Evolutionary conservation across 2,113 vertebrate genomes (phyloP).

Genomic region (Bubo scandiacus): DNA sequence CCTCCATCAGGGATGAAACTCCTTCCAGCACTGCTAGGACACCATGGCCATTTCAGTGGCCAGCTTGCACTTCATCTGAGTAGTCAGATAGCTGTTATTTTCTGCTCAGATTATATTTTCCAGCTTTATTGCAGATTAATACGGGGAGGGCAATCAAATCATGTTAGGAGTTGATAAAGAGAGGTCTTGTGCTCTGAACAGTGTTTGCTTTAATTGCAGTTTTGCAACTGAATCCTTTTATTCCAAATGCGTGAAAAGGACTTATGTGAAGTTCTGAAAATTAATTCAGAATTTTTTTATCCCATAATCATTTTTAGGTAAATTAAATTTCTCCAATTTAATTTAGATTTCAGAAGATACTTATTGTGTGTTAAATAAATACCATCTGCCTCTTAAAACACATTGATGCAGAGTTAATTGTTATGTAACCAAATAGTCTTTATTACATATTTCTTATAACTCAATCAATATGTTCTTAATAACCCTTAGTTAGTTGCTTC

Average conservation of each 20-base stretch:
- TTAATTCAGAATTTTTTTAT: slow-evolving; percentile 43
- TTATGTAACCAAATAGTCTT: slow-evolving; percentile 77
- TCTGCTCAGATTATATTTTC: slow-evolving; percentile 20
- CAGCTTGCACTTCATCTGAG: not conserved
- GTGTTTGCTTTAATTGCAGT: slow-evolving; percentile 1
- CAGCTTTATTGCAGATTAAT: not conserved
- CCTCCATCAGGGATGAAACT: not conserved
- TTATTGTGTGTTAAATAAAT: slow-evolving; percentile 77
- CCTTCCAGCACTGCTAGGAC: not conserved
- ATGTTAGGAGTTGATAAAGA: not conserved
- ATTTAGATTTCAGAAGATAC: slow-evolving; percentile 78
- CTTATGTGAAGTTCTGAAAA: not conserved
- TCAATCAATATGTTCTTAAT: slow-evolving; percentile 81
- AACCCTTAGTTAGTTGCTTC: slow-evolving; percentile 68
- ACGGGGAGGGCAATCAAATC: not conserved
- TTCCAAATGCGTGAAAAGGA: not conserved
- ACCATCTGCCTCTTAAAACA: slow-evolving; percentile 76
- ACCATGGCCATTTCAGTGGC: not conserved
- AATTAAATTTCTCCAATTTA: slow-evolving; percentile 73
- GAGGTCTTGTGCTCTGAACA: not conserved
- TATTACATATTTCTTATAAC: slow-evolving; percentile 70
- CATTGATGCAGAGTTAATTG: slow-evolving; percentile 73
- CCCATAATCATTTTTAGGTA: slow-evolving; percentile 56
- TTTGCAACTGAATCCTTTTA: slow-evolving; percentile 15
- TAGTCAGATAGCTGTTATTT: not conserved